Base-by-base conservation (phyloP, 1,140 invertebrate genomes). In the Drosophila lini region DNA sequence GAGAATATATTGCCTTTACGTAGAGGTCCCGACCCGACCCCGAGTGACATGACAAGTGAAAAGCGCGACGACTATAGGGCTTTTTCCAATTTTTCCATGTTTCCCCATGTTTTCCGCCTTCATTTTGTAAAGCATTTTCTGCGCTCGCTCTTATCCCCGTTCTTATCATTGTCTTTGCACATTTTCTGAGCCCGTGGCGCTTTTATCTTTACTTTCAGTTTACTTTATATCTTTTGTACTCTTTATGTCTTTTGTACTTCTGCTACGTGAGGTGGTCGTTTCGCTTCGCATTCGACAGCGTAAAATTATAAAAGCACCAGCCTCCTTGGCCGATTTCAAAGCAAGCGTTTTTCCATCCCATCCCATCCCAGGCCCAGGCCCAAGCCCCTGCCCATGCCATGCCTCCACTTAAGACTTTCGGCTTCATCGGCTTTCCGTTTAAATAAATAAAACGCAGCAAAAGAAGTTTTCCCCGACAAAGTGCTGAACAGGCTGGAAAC, bases 161-260 rank as follows among this genome's bases (percentile, higher is more conserved):
- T 65, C 74, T 69, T 70, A 81, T 70, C 74, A 86, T 85, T 86
- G 79, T 86, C 76, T 82, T 82, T 82, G 79, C 63, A 75, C 70
- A 56, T 76, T 63, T 57, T 71, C 67, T 52, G 68, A 64, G 74
- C 82, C 82, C 64, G 42, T n/a, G 64, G 82, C 83, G 50, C 79
- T 79, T 85, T 85, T 85, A 82, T 86, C 79, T 70, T 84, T 84
- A 85, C 62, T 68, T 80, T 88, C 79, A 71, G 82, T 86, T 86
- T 82, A 81, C 70, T 86, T 86, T 86, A 86, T 82, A 88, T 88
- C 70, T 69, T 82, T 77, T 70, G 50, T 71, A 57, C 57, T 59
- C 68, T 62, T 64, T 65, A 57, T 75, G 63, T 88, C 71, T 82
- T 86, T 65, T 82, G 61, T 82, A 70, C 67, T 57, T 60, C 57